These are phyloP conservation scores for Ostrea edulis DNA, from an alignment of 1,140 invertebrate genomes.

Conservation along the genomic window DNA sequence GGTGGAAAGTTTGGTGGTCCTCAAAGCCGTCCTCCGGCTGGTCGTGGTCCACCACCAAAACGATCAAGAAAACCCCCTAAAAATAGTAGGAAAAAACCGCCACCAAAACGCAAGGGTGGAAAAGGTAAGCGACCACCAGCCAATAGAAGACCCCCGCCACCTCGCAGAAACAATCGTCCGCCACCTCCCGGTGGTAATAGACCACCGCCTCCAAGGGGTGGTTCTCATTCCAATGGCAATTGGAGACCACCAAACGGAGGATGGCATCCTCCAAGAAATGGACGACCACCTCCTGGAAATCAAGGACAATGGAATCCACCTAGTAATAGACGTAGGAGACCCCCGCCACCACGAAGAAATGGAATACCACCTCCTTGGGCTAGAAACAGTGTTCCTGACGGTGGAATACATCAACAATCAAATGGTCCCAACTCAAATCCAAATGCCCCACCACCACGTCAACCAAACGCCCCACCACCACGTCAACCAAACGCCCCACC, in stretches of 20 bases:
- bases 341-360: not conserved
- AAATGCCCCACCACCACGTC: not conserved
- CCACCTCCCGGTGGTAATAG: not conserved
- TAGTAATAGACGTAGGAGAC: not conserved
- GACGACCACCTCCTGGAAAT: not conserved
- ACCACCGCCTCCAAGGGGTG: not conserved
- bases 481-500: not conserved
- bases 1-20: not conserved
- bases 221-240: not conserved
- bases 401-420: not conserved
- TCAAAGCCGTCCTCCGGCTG: not conserved
- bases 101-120: not conserved
- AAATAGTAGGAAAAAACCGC: not conserved
- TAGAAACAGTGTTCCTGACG: not conserved
- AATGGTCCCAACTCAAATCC: conserved; percentile 11
- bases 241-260: not conserved
- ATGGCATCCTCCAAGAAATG: not conserved
- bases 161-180: not conserved
- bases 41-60: not conserved
- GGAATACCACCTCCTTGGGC: conserved; percentile 4
- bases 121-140: not conserved
- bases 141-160: not conserved
- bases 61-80: not conserved
- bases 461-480: not conserved
- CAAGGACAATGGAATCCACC: not conserved